phyloP scores from a whole-genome alignment of 2,797 vertebrate species.

The Coregonus suidteri region DNA sequence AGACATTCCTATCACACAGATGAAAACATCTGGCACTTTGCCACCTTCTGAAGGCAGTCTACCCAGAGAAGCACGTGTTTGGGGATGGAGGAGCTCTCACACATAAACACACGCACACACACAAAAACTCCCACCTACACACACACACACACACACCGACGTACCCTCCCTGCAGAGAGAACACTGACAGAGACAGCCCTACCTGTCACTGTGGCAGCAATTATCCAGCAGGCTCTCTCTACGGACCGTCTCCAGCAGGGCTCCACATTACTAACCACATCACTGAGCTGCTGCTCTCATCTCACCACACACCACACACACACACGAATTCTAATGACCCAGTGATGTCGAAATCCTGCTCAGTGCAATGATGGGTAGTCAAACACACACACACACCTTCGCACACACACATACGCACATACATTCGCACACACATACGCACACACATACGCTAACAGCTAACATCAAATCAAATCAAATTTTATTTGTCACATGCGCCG shows the following conservation, averaged over 20 bases:
- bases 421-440: constrained; percentile 9
- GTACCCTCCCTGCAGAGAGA: constrained; percentile 63
- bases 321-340: constrained; percentile 57
- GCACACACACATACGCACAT: constrained; percentile 1
- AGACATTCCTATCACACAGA: constrained; percentile 37
- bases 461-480: too few relatives aligned
- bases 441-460: constrained; percentile 15
- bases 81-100: constrained; percentile 20
- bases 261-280: constrained; percentile 74
- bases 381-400: constrained; percentile 34
- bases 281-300: constrained; percentile 42
- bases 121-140: background rate
- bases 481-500: too few relatives aligned
- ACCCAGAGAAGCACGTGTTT: constrained; percentile 56
- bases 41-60: constrained; percentile 61
- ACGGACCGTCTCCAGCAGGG: constrained; percentile 72
- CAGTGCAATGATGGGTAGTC: constrained; percentile 36
- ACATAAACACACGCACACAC: background rate
- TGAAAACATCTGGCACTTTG: constrained; percentile 70
- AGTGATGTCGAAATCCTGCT: constrained; percentile 69
- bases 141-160: constrained; percentile 4
- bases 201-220: constrained; percentile 80
- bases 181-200: constrained; percentile 72
- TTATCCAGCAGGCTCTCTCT: constrained; percentile 76
- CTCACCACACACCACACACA: constrained; percentile 7